These are phyloP conservation scores for Tridacna gigas DNA, from an alignment of 2,888 invertebrate species.

Conservation along the genomic window DNA sequence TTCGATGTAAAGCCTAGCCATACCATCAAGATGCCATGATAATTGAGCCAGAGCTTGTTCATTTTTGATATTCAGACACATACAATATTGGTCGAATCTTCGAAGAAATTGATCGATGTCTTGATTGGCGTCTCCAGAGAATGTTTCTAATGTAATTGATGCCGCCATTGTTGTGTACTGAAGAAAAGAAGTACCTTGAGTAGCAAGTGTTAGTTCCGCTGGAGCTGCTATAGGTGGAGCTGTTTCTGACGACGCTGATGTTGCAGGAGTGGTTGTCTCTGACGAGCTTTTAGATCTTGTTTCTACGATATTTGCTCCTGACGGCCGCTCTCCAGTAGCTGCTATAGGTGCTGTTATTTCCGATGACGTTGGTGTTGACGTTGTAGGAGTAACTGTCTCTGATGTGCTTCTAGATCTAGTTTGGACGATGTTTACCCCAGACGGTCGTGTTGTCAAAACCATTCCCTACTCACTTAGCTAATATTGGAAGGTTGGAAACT, in stretches of 20 bases:
- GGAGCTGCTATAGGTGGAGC: too few relatives aligned
- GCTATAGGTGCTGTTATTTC: too few relatives aligned
- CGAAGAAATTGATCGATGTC: conserved; percentile 19
- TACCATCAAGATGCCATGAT: conserved; percentile 20
- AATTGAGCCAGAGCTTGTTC: conserved; percentile 22
- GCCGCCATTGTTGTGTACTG: not conserved
- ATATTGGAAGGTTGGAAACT: too few relatives aligned
- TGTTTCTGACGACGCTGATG: too few relatives aligned
- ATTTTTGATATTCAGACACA: conserved; percentile 7
- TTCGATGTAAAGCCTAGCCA: conserved; percentile 22
- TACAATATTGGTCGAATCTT: conserved; percentile 22
- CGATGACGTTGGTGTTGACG: not conserved
- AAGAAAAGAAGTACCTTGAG: too few relatives aligned
- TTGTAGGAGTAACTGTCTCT: too few relatives aligned
- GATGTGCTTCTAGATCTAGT: not conserved
- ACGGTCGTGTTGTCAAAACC: not conserved
- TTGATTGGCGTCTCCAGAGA: conserved; percentile 20
- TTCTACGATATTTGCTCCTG: too few relatives aligned
- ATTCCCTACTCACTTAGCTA: too few relatives aligned
- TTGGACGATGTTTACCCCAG: not conserved
- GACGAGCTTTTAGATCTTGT: too few relatives aligned
- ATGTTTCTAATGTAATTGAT: conserved; percentile 16
- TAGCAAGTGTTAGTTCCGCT: too few relatives aligned
- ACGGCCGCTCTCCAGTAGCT: too few relatives aligned
- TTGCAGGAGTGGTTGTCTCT: not conserved